Percentiles rank a stretch among this genome's conserved stretches.
phyloP scores from a whole-genome alignment of 2,113 vertebrate genomes.

The Oncorhynchus keta region DNA sequence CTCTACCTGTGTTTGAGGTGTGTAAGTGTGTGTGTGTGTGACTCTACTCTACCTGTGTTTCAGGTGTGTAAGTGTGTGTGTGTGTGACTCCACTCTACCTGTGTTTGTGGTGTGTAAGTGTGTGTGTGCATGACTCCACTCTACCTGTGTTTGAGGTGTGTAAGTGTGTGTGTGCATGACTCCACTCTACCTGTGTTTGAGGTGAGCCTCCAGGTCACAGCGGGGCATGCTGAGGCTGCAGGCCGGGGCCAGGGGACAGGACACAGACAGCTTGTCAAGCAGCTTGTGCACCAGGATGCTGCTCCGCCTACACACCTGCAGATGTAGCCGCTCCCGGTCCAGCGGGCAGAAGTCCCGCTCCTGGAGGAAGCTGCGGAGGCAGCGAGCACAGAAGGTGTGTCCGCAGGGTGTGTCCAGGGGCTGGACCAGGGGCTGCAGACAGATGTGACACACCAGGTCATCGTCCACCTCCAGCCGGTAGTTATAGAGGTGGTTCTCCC shows the following conservation, averaged over 20 bases:
- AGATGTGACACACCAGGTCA: constrained; percentile 97
- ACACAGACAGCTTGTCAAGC: constrained; percentile 90
- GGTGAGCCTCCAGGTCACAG: constrained; percentile 93
- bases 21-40: too few relatives aligned
- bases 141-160: too few relatives aligned
- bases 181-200: constrained; percentile 90
- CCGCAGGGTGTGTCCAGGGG: constrained; percentile 96
- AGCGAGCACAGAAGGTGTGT: constrained; percentile 98
- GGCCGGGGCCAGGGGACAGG: constrained; percentile 85
- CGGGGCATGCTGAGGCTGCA: constrained; percentile 94
- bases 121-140: too few relatives aligned
- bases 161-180: not conserved
- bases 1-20: constrained; percentile 96
- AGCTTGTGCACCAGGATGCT: constrained; percentile 98
- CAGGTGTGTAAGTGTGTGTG: too few relatives aligned
- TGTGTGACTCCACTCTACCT: constrained; percentile 75
- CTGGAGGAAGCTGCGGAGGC: constrained; percentile 94
- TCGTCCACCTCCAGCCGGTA: constrained; percentile 97
- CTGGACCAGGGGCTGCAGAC: constrained; percentile 96
- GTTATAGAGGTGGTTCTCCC: constrained; percentile 97
- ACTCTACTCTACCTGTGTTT: too few relatives aligned
- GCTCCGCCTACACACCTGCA: constrained; percentile 92
- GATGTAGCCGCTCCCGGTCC: constrained; percentile 90
- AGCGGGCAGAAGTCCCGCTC: constrained; percentile 97
- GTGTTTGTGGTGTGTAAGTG: constrained; percentile 85